Percentiles rank a stretch among this genome's conserved stretches.
phyloP scores from a whole-genome alignment of 2,888 invertebrate genomes.

The Globia sparganii region DNA sequence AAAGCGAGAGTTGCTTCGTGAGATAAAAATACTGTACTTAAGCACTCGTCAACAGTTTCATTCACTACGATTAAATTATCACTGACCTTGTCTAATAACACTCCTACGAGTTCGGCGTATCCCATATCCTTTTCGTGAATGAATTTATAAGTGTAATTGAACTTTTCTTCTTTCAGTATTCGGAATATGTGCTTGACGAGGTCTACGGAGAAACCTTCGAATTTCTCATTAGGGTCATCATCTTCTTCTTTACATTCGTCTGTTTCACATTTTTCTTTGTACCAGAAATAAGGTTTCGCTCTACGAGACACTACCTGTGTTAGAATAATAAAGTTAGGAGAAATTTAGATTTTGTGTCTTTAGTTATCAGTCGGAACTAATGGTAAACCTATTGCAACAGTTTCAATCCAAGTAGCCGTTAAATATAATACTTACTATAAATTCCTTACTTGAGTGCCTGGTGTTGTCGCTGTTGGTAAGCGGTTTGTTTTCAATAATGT shows the following conservation, averaged over 20 bases:
- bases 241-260: conserved; percentile 78
- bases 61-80: neutral
- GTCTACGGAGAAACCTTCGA: conserved; percentile 94
- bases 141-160: conserved; percentile 83
- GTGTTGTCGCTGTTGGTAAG: conserved; percentile 79
- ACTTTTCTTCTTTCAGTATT: conserved; percentile 85
- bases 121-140: conserved; percentile 72
- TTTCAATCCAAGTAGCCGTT: neutral
- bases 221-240: conserved; percentile 90
- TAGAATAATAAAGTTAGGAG: neutral
- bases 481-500: conserved; percentile 89
- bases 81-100: conserved; percentile 83
- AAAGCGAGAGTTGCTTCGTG: neutral
- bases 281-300: conserved; percentile 94
- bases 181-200: conserved; percentile 93
- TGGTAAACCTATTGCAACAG: neutral
- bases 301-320: conserved; percentile 91
- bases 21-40: neutral
- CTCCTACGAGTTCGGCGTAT: conserved; percentile 83
- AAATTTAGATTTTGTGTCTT: neutral
- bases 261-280: conserved; percentile 85
- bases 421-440: conserved; percentile 88
- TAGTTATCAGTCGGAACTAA: neutral
- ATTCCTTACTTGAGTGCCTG: conserved; percentile 89
- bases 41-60: neutral